Evolutionary conservation across 2,113 vertebrate species (phyloP).

Genomic region (Platycercus adscitus): DNA sequence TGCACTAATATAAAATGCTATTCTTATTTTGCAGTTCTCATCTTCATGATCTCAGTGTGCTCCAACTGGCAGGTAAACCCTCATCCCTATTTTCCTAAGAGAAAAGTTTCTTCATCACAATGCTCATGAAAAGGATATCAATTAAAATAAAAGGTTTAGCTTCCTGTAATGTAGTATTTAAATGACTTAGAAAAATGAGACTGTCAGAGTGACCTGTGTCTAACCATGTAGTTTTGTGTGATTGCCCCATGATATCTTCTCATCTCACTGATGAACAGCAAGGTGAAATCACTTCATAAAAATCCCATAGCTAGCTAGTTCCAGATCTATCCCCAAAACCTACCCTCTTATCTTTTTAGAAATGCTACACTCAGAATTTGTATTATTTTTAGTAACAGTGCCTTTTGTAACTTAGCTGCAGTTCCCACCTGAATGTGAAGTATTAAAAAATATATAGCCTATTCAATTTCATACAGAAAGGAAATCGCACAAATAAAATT

Average conservation of each 20-base stretch:
- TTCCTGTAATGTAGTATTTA: not conserved
- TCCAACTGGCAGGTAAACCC: not conserved
- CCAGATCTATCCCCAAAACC: not conserved
- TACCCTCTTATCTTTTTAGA: not conserved
- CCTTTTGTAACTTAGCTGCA: not conserved
- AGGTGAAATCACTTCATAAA: not conserved
- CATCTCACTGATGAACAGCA: not conserved
- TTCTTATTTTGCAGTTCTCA: not conserved
- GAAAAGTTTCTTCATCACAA: not conserved
- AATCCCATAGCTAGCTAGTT: not conserved
- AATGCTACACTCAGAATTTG: not conserved
- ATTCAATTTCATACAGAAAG: not conserved
- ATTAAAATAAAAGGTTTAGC: not conserved
- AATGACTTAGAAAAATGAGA: not conserved
- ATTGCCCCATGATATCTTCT: not conserved
- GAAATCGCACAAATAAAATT: conserved; percentile 13
- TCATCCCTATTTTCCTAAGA: not conserved
- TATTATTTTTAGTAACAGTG: not conserved
- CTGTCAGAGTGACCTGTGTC: not conserved
- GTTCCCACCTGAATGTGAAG: not conserved
- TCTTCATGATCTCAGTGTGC: not conserved
- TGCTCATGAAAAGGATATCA: not conserved
- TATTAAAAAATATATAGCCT: not conserved
- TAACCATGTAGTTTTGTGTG: not conserved
- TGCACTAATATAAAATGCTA: not conserved